Evolutionary conservation across 2,888 invertebrate species (phyloP).

Genomic region (Orthosia cruda): DNA sequence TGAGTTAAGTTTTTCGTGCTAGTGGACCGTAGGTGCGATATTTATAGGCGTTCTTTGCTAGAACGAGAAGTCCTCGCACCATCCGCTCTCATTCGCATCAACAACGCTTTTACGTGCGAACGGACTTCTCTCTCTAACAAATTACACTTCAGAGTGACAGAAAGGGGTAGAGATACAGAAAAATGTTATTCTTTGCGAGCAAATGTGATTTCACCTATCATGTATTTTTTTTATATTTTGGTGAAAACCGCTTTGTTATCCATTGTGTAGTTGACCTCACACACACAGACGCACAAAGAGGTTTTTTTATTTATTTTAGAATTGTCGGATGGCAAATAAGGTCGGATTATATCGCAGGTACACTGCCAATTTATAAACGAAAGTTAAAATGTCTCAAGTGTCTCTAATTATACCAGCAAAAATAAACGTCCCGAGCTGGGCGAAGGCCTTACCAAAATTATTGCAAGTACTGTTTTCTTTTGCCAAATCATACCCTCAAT

Average conservation of each 20-base stretch:
- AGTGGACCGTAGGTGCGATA: too few species aligned
- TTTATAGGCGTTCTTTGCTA: background rate
- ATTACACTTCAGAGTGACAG: background rate
- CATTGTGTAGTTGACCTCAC: conserved; percentile 17
- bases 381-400: too few species aligned
- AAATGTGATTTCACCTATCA: conserved; percentile 20
- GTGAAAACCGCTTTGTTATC: background rate
- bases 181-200: background rate
- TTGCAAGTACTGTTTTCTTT: too few species aligned
- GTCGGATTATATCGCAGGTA: too few species aligned
- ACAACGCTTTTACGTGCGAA: conserved; percentile 6
- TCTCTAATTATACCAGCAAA: background rate
- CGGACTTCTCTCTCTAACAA: conserved; percentile 7
- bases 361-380: background rate
- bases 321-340: background rate
- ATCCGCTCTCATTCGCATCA: conserved; percentile 32
- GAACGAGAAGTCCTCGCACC: background rate
- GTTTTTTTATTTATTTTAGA: background rate
- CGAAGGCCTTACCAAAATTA: too few species aligned
- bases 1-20: too few species aligned
- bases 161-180: conserved; percentile 19
- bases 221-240: conserved; percentile 30
- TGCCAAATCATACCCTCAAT: too few species aligned
- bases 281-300: background rate
- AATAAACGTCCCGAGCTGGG: background rate